phyloP scores from a whole-genome alignment of 2,797 vertebrate species.

The Mormyrops attenuatus region DNA sequence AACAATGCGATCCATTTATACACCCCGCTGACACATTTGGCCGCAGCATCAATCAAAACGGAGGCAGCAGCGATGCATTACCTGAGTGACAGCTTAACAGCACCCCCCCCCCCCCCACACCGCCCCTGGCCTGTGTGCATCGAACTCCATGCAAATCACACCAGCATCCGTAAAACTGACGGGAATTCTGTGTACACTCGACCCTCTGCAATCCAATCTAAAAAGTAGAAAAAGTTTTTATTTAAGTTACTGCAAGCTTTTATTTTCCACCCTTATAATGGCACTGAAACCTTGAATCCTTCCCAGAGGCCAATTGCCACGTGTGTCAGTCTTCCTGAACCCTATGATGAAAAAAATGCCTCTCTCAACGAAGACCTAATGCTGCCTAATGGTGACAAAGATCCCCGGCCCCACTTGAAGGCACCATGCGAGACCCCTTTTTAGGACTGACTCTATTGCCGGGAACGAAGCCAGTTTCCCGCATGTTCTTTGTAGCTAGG shows the following conservation, averaged over 20 bases:
- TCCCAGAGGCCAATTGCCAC: constrained; percentile 26
- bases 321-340: constrained; percentile 38
- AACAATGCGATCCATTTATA: constrained; percentile 45
- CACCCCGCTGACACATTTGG: constrained; percentile 39
- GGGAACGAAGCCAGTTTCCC: not conserved
- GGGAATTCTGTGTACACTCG: constrained; percentile 29
- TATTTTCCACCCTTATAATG: not conserved
- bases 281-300: not conserved
- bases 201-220: not conserved
- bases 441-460: not conserved
- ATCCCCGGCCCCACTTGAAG: constrained; percentile 24
- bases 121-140: not conserved
- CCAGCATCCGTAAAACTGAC: constrained; percentile 23
- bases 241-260: constrained; percentile 23
- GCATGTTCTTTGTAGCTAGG: not conserved
- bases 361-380: constrained; percentile 5
- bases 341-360: constrained; percentile 22
- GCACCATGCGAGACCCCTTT: not conserved
- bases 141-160: constrained; percentile 23
- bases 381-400: constrained; percentile 21
- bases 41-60: constrained; percentile 40
- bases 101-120: not conserved
- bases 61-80: constrained; percentile 34
- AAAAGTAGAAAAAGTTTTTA: constrained; percentile 10
- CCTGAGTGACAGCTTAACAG: constrained; percentile 20